phyloP scores from a whole-genome alignment of 2,113 vertebrate genomes.

The Desmodus rotundus region DNA sequence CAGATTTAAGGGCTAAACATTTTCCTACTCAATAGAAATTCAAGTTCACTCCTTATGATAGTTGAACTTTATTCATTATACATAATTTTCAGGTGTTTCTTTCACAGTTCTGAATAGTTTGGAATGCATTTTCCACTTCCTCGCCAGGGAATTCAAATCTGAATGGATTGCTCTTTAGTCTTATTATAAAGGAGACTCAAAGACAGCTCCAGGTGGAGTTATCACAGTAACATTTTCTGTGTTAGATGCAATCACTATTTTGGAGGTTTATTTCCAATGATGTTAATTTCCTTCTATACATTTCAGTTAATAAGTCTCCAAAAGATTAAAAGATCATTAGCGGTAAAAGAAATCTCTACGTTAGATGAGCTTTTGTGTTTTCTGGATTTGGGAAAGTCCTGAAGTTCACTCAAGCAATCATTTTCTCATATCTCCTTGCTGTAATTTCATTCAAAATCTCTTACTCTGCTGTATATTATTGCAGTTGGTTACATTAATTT shows the following conservation, averaged over 20 bases:
- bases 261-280: background rate
- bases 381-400: constrained; percentile 17
- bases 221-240: constrained; percentile 53
- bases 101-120: constrained; percentile 60
- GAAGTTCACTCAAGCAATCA: background rate
- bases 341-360: background rate
- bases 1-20: constrained; percentile 52
- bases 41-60: constrained; percentile 12
- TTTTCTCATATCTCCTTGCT: constrained; percentile 44
- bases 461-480: background rate
- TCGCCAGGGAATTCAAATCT: constrained; percentile 49
- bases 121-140: constrained; percentile 39
- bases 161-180: constrained; percentile 52
- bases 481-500: background rate
- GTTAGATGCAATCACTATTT: constrained; percentile 28
- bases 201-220: constrained; percentile 38
- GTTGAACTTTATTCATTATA: constrained; percentile 39
- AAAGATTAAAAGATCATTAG: constrained; percentile 53
- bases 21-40: constrained; percentile 50
- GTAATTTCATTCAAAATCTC: constrained; percentile 31
- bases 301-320: constrained; percentile 52
- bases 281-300: constrained; percentile 18
- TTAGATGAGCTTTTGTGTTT: constrained; percentile 28
- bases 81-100: constrained; percentile 54
- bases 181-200: constrained; percentile 46